These are phyloP conservation scores for Chymomyza amoena DNA, from an alignment of 2,888 invertebrate species.

Conservation along the genomic window DNA sequence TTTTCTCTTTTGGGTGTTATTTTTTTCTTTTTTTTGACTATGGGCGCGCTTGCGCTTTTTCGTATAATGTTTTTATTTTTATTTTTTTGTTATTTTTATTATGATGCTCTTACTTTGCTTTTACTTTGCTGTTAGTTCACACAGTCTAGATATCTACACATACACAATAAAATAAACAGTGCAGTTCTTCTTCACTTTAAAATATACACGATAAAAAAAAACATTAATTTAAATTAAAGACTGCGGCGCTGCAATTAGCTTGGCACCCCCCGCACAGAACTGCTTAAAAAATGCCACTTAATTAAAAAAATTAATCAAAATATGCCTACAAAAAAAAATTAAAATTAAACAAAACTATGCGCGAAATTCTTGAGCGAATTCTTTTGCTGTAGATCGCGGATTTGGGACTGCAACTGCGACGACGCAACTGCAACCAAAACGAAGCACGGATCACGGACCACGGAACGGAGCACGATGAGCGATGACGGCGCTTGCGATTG, in stretches of 20 bases:
- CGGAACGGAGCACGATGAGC: not conserved
- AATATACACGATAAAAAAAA: no score
- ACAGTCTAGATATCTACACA: not conserved
- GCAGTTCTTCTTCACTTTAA: no score
- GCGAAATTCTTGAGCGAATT: not conserved
- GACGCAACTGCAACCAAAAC: conserved; percentile 4
- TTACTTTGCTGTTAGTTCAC: not conserved
- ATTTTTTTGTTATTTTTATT: not conserved
- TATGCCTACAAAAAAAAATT: not conserved
- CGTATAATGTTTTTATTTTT: not conserved
- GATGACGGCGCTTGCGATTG: conserved; percentile 4
- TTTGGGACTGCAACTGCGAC: conserved; percentile 9
- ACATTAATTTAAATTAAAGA: no score
- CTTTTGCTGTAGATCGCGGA: not conserved
- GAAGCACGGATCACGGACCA: not conserved
- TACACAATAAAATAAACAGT: no score
- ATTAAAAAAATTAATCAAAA: no score
- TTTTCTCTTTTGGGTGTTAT: not conserved
- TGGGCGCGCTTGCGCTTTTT: not conserved
- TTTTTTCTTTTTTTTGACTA: not conserved
- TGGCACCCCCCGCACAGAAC: no score
- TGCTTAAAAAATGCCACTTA: no score
- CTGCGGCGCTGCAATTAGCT: no score
- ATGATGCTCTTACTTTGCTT: no score
- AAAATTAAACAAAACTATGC: not conserved